phyloP scores from a whole-genome alignment of 1,140 invertebrate genomes.

The Drosophila burlai region DNA sequence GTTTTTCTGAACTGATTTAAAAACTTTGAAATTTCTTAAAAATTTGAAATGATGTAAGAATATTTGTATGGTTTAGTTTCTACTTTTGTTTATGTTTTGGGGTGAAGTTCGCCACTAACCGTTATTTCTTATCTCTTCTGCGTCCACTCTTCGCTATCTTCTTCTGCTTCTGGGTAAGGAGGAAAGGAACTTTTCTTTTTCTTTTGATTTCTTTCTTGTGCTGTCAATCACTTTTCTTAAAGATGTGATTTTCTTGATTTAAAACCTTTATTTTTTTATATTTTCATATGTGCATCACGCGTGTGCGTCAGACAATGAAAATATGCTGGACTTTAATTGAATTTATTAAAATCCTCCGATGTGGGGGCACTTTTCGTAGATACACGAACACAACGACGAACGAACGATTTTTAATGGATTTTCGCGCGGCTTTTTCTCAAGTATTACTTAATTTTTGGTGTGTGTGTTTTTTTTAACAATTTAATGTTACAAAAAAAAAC shows the following conservation, averaged over 20 bases:
- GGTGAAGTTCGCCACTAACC: constrained; percentile 58
- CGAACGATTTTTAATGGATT: constrained; percentile 29
- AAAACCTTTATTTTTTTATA: constrained; percentile 15
- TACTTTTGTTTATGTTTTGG: constrained; percentile 39
- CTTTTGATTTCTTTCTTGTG: constrained; percentile 32
- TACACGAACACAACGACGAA: constrained; percentile 31
- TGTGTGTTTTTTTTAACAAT: constrained; percentile 21
- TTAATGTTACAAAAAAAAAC: constrained; percentile 26
- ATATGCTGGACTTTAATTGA: constrained; percentile 18
- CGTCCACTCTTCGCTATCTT: constrained; percentile 16
- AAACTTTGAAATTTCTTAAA: background rate
- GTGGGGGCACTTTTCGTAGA: constrained; percentile 29
- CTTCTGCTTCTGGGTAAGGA: constrained; percentile 28
- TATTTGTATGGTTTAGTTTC: background rate
- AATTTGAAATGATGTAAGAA: background rate
- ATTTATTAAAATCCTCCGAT: constrained; percentile 44
- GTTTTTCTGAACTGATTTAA: background rate
- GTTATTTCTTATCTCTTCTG: constrained; percentile 47
- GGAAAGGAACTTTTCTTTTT: constrained; percentile 67
- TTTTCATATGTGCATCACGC: constrained; percentile 74
- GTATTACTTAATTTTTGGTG: constrained; percentile 30
- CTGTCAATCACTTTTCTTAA: constrained; percentile 50
- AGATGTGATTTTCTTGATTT: constrained; percentile 38
- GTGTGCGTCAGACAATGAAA: constrained; percentile 73
- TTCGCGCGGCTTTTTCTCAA: constrained; percentile 28